These are phyloP conservation scores for Mus spicilegus DNA, from an alignment of 2,113 vertebrate genomes.

Conservation along the genomic window DNA sequence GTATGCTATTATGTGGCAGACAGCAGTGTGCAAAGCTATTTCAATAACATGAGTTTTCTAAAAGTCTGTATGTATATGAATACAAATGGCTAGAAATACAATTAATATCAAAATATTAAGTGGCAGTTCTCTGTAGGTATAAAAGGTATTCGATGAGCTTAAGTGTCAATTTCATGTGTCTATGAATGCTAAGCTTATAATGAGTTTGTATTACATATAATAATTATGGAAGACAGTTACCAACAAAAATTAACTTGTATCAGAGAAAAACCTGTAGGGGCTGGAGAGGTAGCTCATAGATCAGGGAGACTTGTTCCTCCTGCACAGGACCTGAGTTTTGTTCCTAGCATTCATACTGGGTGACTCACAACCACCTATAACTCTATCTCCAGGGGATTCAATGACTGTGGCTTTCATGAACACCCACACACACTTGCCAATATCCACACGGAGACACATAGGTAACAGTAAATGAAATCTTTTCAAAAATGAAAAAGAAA, in stretches of 20 bases:
- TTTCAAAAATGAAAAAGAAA: neutral
- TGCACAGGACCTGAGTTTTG: neutral
- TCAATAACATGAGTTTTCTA: conserved; percentile 13
- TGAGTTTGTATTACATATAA: neutral
- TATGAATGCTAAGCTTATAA: conserved; percentile 21
- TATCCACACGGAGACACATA: neutral
- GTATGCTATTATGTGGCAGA: neutral
- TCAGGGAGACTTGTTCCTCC: neutral
- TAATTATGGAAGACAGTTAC: neutral
- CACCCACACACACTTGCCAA: neutral
- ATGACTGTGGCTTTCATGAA: neutral
- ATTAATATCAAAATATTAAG: neutral
- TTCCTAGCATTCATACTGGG: neutral
- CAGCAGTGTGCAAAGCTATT: conserved; percentile 13
- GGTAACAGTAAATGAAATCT: neutral
- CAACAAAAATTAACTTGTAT: conserved; percentile 20
- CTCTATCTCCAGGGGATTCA: neutral
- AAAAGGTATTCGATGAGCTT: neutral
- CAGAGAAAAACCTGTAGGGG: neutral
- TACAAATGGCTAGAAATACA: neutral
- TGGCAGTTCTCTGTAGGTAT: neutral
- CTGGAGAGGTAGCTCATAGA: neutral
- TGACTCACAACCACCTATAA: neutral
- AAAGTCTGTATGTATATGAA: neutral
- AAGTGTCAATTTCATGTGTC: conserved; percentile 21